Conservation (phyloP, 2,797 vertebrate genomes). For the Hydrophis major region DNA sequence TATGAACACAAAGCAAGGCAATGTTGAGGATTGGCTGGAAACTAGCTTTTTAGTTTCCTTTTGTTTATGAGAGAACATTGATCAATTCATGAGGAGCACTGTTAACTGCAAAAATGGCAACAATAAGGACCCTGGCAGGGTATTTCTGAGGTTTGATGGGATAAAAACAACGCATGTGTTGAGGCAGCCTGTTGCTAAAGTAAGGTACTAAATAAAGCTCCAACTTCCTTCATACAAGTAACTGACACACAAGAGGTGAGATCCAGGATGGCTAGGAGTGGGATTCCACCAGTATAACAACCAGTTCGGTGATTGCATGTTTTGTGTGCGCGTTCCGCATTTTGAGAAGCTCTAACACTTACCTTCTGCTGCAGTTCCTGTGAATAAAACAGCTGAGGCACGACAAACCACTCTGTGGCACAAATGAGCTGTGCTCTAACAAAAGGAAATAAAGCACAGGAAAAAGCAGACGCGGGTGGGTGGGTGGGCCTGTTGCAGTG, state of each 20-base stretch:
- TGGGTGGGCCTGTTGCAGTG: no score
- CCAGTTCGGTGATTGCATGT: no score
- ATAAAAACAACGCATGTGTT: not conserved
- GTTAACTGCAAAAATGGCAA: not conserved
- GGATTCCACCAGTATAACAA: no score
- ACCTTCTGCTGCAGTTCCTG: no score
- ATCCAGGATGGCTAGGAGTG: not conserved
- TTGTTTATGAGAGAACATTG: not conserved
- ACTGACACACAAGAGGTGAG: not conserved
- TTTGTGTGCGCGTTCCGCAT: no score
- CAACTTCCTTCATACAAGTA: not conserved
- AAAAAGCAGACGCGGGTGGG: no score
- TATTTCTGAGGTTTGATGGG: not conserved
- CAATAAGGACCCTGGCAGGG: not conserved
- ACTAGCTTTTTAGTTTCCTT: not conserved
- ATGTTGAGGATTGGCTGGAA: not conserved
- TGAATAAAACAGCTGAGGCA: no score
- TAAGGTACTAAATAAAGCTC: not conserved
- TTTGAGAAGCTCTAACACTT: no score
- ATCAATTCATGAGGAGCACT: not conserved
- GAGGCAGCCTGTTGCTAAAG: not conserved
- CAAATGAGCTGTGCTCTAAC: no score
- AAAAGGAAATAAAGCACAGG: no score
- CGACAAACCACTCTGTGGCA: no score
- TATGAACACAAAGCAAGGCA: not conserved